phyloP scores from a whole-genome alignment of 2,888 invertebrate species.

The Eupithecia pulchellata region DNA sequence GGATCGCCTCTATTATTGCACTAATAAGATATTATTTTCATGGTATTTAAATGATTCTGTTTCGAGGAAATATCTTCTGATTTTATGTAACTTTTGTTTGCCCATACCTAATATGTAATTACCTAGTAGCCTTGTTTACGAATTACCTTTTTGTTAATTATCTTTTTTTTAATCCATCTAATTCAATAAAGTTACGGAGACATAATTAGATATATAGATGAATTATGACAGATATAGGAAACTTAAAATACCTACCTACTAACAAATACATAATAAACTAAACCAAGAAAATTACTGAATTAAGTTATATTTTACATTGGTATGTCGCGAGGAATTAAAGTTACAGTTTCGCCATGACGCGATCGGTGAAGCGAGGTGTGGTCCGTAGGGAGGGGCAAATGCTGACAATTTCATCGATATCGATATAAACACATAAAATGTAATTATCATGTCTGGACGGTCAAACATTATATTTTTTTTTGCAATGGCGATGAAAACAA shows the following conservation, averaged over 20 bases:
- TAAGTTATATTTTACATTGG: slow-evolving; percentile 52
- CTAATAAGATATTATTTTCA: not conserved
- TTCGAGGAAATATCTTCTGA: not conserved
- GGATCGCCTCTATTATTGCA: too few species aligned
- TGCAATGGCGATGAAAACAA: too few species aligned
- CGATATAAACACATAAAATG: slow-evolving; percentile 29
- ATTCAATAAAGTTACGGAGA: not conserved
- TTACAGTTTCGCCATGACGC: slow-evolving; percentile 73
- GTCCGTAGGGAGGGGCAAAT: slow-evolving; percentile 57
- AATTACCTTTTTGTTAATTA: too few species aligned
- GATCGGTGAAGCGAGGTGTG: slow-evolving; percentile 71
- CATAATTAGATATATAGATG: not conserved
- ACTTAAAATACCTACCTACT: not conserved
- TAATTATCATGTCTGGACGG: too few species aligned
- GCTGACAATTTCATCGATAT: slow-evolving; percentile 32
- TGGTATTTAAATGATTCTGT: not conserved
- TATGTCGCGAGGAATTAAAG: slow-evolving; percentile 70
- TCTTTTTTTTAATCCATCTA: too few species aligned
- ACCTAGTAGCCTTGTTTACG: too few species aligned
- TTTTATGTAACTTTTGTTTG: not conserved
- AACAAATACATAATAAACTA: not conserved
- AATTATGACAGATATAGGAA: not conserved
- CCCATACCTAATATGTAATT: too few species aligned
- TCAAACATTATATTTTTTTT: too few species aligned
- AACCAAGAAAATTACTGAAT: slow-evolving; percentile 32